Evolutionary conservation across 1,140 invertebrate species (phyloP).

Genomic region (Pectinophora gossypiella): DNA sequence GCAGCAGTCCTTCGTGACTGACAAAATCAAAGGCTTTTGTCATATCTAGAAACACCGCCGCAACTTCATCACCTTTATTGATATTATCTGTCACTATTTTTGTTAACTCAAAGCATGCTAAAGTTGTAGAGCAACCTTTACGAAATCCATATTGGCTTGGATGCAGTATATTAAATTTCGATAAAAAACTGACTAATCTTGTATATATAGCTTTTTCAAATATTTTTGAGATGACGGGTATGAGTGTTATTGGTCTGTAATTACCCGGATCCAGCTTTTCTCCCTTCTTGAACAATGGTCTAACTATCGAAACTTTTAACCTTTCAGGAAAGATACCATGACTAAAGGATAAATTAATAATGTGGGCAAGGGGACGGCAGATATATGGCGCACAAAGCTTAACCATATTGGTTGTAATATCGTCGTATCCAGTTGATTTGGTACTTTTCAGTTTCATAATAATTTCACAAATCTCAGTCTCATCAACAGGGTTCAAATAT

Average conservation of each 20-base stretch:
- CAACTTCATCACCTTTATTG: not conserved
- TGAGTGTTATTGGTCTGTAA: not conserved
- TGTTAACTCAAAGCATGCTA: not conserved
- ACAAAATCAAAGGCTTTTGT: not conserved
- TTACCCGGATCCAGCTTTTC: not conserved
- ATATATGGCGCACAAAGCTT: not conserved
- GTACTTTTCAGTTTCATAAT: not conserved
- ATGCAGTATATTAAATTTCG: not conserved
- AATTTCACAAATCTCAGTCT: not conserved
- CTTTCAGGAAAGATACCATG: not conserved
- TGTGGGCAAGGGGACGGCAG: not conserved
- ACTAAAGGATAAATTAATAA: not conserved
- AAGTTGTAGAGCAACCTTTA: not conserved
- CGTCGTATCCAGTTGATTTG: not conserved
- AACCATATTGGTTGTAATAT: not conserved
- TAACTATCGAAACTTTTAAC: not conserved
- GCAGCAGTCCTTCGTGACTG: not conserved
- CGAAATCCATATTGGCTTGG: not conserved
- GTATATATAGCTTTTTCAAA: not conserved
- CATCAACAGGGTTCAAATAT: not conserved
- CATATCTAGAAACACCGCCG: not conserved
- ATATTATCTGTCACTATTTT: not conserved
- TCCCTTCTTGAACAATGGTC: not conserved
- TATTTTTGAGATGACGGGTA: not conserved
- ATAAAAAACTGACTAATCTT: not conserved